Conservation (phyloP, 1,140 invertebrate species). For the Hyposmocoma kahamanoa region DNA sequence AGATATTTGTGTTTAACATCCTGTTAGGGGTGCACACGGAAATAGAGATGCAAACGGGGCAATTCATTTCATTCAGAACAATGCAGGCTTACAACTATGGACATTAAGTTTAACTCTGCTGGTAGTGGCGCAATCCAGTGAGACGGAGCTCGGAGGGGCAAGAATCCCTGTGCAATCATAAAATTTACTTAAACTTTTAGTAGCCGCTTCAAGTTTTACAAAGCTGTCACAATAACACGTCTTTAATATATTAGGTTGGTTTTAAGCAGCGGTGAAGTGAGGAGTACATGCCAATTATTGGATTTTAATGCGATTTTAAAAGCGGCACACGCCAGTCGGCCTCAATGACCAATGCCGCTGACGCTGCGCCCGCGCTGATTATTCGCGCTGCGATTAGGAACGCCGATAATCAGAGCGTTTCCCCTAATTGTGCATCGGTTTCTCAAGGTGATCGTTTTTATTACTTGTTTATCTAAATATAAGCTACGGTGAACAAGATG, state of each 20-base stretch:
- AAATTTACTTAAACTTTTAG: neutral
- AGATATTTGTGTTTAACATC: no score
- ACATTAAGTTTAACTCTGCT: neutral
- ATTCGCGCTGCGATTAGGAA: neutral
- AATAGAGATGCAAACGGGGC: no score
- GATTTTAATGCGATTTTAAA: constrained; percentile 2
- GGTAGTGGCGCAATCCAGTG: neutral
- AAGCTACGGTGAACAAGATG: neutral
- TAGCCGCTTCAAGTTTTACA: no score
- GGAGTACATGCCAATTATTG: neutral
- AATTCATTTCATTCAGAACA: no score
- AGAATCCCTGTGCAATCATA: neutral
- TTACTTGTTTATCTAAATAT: neutral
- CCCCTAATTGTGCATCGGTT: neutral
- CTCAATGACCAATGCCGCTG: neutral
- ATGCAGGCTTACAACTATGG: no score
- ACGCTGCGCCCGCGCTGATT: neutral
- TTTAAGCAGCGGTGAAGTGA: neutral
- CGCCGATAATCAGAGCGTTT: neutral
- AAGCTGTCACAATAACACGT: no score
- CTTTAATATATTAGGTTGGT: neutral
- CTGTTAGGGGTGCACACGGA: no score
- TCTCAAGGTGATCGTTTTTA: neutral
- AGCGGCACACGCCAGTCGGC: neutral
- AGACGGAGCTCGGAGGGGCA: neutral